phyloP scores from a whole-genome alignment of 2,888 invertebrate species.

The Eutolmus rufibarbis region DNA sequence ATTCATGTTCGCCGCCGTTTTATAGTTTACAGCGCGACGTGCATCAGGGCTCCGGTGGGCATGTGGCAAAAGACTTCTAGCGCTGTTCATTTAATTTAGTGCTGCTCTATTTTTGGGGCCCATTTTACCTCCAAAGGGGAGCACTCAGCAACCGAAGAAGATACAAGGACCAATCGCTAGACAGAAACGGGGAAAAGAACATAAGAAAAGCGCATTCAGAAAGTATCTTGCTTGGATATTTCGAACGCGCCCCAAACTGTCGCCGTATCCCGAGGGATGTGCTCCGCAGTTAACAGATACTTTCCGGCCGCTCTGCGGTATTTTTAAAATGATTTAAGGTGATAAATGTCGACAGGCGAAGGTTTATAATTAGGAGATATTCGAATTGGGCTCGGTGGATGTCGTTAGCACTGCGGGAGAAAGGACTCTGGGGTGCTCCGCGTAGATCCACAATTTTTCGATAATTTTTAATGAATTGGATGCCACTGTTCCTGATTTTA shows the following conservation, averaged over 20 bases:
- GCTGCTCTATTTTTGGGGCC: conserved; percentile 15
- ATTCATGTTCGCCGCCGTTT: neutral
- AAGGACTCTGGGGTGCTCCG: neutral
- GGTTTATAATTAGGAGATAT: conserved; percentile 18
- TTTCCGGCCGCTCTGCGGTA: neutral
- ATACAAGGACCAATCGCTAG: neutral
- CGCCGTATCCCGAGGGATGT: neutral
- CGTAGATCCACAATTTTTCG: neutral
- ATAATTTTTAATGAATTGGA: neutral
- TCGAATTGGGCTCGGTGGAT: neutral
- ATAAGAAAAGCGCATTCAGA: neutral
- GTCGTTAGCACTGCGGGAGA: neutral
- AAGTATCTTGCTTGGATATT: neutral
- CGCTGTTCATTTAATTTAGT: neutral
- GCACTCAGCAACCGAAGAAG: neutral
- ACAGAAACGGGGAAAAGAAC: neutral
- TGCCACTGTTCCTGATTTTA: neutral
- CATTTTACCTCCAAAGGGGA: neutral
- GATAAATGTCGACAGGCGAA: conserved; percentile 17
- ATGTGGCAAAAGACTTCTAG: conserved; percentile 9
- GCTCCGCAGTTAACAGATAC: neutral
- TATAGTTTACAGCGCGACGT: neutral
- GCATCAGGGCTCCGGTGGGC: neutral
- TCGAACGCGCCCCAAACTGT: neutral
- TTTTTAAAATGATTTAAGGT: conserved; percentile 40